Evolutionary conservation across 2,888 invertebrate genomes (phyloP).

Genomic region (Drepanosiphum platanoidis): DNA sequence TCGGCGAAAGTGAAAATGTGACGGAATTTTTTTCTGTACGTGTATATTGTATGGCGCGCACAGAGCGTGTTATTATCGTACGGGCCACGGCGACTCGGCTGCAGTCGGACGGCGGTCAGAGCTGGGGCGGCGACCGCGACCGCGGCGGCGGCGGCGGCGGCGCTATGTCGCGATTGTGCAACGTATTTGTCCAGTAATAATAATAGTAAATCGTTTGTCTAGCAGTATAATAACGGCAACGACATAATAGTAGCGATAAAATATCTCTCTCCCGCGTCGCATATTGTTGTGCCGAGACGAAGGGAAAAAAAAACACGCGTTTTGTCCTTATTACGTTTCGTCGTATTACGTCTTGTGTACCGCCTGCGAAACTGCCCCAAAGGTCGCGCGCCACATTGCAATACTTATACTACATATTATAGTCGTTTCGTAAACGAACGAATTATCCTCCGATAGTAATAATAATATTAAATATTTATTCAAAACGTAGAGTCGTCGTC

Average conservation of each 20-base stretch:
- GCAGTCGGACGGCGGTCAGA: background rate
- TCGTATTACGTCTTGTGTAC: no score
- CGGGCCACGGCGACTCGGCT: no score
- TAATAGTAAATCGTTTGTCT: conserved; percentile 13
- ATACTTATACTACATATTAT: no score
- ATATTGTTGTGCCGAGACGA: no score
- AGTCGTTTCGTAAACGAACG: no score
- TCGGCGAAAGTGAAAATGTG: background rate
- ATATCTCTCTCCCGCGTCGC: no score
- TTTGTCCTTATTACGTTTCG: no score
- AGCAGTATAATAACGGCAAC: background rate
- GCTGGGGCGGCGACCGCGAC: no score
- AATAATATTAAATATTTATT: background rate
- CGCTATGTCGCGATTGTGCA: background rate
- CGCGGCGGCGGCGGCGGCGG: background rate
- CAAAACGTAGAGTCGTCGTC: background rate
- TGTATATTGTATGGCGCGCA: background rate
- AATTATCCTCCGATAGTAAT: background rate
- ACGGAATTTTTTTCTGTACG: background rate
- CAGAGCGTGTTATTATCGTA: no score
- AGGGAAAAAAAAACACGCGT: no score
- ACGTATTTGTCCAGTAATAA: conserved; percentile 5
- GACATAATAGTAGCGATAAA: no score
- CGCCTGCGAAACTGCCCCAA: no score
- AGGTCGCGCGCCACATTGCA: background rate